phyloP scores from a whole-genome alignment of 2,797 vertebrate species.

The Lycodopsis pacificus region DNA sequence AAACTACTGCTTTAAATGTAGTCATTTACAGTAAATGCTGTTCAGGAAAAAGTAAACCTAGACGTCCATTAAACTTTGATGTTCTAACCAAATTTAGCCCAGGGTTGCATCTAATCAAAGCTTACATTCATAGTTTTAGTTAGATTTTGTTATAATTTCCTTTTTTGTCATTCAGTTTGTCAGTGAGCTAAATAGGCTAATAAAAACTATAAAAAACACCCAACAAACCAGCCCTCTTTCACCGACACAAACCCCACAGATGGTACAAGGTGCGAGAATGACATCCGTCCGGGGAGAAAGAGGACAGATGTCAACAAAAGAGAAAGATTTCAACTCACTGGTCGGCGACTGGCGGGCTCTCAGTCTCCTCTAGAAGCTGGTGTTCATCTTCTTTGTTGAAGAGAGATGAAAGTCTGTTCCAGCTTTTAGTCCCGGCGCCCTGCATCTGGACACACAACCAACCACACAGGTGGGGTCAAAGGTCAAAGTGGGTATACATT shows the following conservation, averaged over 20 bases:
- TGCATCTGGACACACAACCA: conserved; percentile 87
- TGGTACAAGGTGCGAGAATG: not conserved
- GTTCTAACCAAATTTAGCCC: not conserved
- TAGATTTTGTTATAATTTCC: not conserved
- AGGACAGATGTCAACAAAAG: not conserved
- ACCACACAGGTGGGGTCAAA: conserved; percentile 53
- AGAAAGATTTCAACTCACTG: conserved; percentile 86
- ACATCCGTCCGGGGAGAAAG: not conserved
- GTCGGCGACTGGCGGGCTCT: conserved; percentile 86
- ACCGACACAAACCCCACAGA: not conserved
- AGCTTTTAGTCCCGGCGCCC: conserved; percentile 90
- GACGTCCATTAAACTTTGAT: not conserved
- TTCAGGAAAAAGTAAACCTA: not conserved
- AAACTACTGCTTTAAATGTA: not conserved
- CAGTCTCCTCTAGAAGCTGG: conserved; percentile 88
- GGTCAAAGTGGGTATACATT: conserved; percentile 24
- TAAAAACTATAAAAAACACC: not conserved
- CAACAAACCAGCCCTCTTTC: not conserved
- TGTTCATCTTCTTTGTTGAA: conserved; percentile 95
- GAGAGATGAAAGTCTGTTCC: conserved; percentile 90
- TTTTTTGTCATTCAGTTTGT: not conserved
- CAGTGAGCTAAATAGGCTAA: not conserved
- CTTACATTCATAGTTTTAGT: not conserved
- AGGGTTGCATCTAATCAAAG: not conserved
- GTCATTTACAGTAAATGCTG: not conserved